Evolutionary conservation across 2,888 invertebrate species (phyloP).

Genomic region (Plagiodera versicolora): DNA sequence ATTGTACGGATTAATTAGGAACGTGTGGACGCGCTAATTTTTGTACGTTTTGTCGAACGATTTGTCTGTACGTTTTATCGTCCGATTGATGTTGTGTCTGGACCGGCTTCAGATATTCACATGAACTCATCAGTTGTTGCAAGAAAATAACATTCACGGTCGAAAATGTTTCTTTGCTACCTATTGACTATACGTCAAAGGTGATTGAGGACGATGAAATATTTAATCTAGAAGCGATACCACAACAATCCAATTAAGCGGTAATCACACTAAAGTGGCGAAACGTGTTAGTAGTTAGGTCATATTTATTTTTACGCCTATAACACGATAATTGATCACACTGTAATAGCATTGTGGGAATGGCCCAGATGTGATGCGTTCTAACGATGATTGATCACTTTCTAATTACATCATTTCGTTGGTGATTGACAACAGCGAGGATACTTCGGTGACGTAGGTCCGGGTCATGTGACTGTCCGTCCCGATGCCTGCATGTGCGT

Average conservation of each 20-base stretch:
- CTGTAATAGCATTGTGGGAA: conserved; percentile 46
- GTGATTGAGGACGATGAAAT: not conserved
- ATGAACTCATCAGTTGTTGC: not conserved
- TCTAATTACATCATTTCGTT: conserved; percentile 54
- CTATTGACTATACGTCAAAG: not conserved
- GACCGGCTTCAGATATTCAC: too few species aligned
- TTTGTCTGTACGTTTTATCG: too few species aligned
- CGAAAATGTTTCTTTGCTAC: not conserved
- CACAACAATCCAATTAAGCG: conserved; percentile 10
- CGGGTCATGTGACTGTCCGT: conserved; percentile 32
- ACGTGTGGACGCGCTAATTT: too few species aligned
- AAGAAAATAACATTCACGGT: not conserved
- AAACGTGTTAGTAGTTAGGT: conserved; percentile 5
- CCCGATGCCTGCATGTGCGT: conserved; percentile 20
- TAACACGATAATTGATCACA: conserved; percentile 46
- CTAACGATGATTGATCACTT: conserved; percentile 52
- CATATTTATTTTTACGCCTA: conserved; percentile 37
- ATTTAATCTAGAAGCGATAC: conserved; percentile 9
- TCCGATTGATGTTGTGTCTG: too few species aligned
- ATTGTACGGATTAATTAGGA: too few species aligned
- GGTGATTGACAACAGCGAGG: conserved; percentile 47
- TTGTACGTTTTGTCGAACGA: too few species aligned
- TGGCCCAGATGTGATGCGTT: conserved; percentile 50
- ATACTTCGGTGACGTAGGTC: conserved; percentile 30
- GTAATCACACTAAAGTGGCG: conserved; percentile 10